Conservation (phyloP, 1,140 invertebrate genomes). For the Pseudoatta argentina region DNA sequence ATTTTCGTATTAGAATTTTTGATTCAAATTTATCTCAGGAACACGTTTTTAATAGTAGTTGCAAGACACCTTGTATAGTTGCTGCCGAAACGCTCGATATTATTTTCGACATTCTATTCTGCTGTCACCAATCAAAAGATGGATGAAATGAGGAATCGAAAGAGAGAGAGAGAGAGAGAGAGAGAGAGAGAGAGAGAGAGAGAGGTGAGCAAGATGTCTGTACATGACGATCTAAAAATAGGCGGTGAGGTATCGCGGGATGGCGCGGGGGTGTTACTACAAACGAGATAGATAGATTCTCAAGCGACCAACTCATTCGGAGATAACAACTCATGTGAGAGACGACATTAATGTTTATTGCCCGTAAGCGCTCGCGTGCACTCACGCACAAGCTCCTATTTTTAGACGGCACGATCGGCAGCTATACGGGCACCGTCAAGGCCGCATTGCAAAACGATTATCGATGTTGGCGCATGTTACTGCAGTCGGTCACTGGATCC, state of each 20-base stretch:
- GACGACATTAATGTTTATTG: constrained; percentile 75
- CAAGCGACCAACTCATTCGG: constrained; percentile 43
- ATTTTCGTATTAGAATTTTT: no score
- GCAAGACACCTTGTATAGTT: background rate
- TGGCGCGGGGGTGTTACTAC: constrained; percentile 27
- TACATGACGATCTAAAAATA: constrained; percentile 41
- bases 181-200: background rate
- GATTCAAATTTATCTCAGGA: no score
- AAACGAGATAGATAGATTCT: constrained; percentile 22
- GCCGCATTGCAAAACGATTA: constrained; percentile 79
- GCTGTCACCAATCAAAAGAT: constrained; percentile 21
- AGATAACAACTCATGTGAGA: constrained; percentile 73
- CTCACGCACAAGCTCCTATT: constrained; percentile 68
- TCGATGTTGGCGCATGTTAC: constrained; percentile 62
- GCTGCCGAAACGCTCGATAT: constrained; percentile 40
- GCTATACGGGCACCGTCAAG: constrained; percentile 77
- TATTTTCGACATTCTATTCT: constrained; percentile 52
- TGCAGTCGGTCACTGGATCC: constrained; percentile 29
- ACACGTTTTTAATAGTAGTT: no score
- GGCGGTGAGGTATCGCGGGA: constrained; percentile 6
- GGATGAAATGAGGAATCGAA: constrained; percentile 9
- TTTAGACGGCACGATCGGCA: constrained; percentile 73
- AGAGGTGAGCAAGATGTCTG: background rate
- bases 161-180: background rate
- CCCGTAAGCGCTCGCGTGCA: constrained; percentile 44